Base-by-base conservation (phyloP, 2,888 invertebrate species). In the Gisinianus flammeolus region DNA sequence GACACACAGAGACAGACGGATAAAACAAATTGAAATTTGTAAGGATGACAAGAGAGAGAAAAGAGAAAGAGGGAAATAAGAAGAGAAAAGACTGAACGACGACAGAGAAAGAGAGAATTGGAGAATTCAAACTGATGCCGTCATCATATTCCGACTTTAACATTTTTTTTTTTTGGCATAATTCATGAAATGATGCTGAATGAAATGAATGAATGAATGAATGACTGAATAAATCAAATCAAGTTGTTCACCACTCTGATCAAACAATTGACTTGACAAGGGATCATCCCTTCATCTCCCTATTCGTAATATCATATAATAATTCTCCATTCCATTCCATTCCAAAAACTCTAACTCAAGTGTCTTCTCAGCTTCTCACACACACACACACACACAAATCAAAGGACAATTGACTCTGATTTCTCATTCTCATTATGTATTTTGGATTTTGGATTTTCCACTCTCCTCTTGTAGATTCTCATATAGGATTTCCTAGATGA, bases 61-160 rank as follows among this genome's bases (percentile, higher is more conserved):
- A 44, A 6, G 6, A 44, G 44, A 44, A 44, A 19, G 44, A 44
- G 44, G 44, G 12, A 35, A n/a, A n/a, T n/a, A n/a, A 35, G 35
- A 44, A 44, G 12, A 44, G 2, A 6, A 6, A 44, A 44, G 5
- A 24, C 24, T 6, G 62, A 62, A 62, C 12, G 4, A 28, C 1
- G 16, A 62, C 10, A 8, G 26, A n/a, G 12, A 62, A 6, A 62
- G 28, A 62, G 26, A 62, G 1, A n/a, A n/a, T n/a, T n/a, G n/a
- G n/a, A 10, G 5, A 24, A 62, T 58, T n/a, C 24, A 62, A 62
- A 62, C 62, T 62, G 62, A 62, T 62, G 62, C 62, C 62, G 62
- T 62, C 62, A 62, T 62, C 62, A 62, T 28, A 62, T 62, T 62
- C 62, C 5, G 26, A 62, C 26, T 58, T 58, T 58, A 6, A 8